Base-by-base conservation (phyloP, 2,797 vertebrate species). In the Enteromius treurensis region DNA sequence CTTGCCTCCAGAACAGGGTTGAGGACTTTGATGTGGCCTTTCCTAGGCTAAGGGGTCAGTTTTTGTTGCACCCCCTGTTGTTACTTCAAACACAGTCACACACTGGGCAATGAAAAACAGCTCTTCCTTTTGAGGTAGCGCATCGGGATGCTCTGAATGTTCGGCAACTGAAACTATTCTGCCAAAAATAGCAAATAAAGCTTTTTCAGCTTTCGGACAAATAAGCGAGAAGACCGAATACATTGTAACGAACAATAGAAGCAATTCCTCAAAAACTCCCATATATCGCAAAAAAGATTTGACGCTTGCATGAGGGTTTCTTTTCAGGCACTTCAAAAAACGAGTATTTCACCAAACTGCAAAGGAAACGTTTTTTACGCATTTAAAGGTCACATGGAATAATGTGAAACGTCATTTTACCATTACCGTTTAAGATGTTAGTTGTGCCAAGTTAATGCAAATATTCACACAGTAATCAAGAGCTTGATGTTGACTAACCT, bases 11-110 rank as follows among this genome's bases (percentile, higher is more conserved):
- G 82, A 76, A 84, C 53, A 17, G 58, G 51, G 64, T 77, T 79
- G 64, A 79, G 80, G 78, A 58, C 82, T 76, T 84, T 80, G 79
- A 82, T 60, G 82, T 74, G 64, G 64, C 29, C 74, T 49, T 80
- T 62, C 68, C 42, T 26, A 51, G 37, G 73, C 70, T 55, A 62
- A 58, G n/a, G 45, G 84, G 85, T 87, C 83, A 87, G 84, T 14
- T 40, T 40, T 75, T 79, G 77, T 75, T 68, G 45, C 80, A 79
- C 75, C 64, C 75, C 55, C 84, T 67, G 77, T 65, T 83, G 86
- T 84, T 71, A n/a, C 64, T 83, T 82, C 65, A 70, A 64, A 83
- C 62, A 83, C 55, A 70, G 79, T 84, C 78, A 68, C 32, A 67
- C 40, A 69, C 45, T 65, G 74, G 55, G 42, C 40, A 34, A 51